Percentiles rank a stretch among this genome's conserved stretches.
phyloP scores from a whole-genome alignment of 1,140 invertebrate genomes.

The Teleogryllus occipitalis region DNA sequence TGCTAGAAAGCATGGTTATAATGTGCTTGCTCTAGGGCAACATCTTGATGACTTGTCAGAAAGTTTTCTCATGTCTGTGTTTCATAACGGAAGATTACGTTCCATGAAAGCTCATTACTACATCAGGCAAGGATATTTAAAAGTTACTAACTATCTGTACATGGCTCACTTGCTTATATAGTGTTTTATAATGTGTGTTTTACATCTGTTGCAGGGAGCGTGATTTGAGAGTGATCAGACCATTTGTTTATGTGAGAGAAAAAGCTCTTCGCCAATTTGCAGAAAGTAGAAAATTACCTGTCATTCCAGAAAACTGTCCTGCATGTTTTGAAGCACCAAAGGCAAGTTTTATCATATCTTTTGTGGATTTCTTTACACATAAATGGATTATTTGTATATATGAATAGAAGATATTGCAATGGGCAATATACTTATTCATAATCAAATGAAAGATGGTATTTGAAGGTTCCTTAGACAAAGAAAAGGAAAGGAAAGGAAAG shows the following conservation, averaged over 20 bases:
- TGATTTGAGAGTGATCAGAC: slow-evolving; percentile 74
- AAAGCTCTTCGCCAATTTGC: slow-evolving; percentile 61
- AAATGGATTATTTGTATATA: too few relatives aligned
- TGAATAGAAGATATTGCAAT: too few relatives aligned
- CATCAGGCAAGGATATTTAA: slow-evolving; percentile 40
- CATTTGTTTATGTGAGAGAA: slow-evolving; percentile 79
- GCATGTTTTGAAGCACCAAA: slow-evolving; percentile 54
- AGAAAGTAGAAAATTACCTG: slow-evolving; percentile 54
- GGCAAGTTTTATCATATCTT: slow-evolving; percentile 29
- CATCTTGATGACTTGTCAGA: slow-evolving; percentile 78
- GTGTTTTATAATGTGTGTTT: background rate
- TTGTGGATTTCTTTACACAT: too few relatives aligned
- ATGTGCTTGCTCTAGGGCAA: slow-evolving; percentile 78
- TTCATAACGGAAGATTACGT: slow-evolving; percentile 67
- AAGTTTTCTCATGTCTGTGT: slow-evolving; percentile 73
- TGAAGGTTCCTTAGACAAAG: too few relatives aligned
- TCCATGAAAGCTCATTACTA: slow-evolving; percentile 56
- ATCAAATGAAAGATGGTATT: too few relatives aligned
- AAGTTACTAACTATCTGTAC: background rate
- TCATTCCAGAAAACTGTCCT: slow-evolving; percentile 52
- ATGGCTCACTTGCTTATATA: background rate
- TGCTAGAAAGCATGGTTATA: slow-evolving; percentile 68
- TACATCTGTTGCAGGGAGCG: slow-evolving; percentile 51
- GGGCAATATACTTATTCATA: too few relatives aligned
- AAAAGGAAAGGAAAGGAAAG: too few relatives aligned